Evolutionary conservation across 2,797 vertebrate genomes (phyloP).

Genomic region (Aselliscus stoliczkanus): DNA sequence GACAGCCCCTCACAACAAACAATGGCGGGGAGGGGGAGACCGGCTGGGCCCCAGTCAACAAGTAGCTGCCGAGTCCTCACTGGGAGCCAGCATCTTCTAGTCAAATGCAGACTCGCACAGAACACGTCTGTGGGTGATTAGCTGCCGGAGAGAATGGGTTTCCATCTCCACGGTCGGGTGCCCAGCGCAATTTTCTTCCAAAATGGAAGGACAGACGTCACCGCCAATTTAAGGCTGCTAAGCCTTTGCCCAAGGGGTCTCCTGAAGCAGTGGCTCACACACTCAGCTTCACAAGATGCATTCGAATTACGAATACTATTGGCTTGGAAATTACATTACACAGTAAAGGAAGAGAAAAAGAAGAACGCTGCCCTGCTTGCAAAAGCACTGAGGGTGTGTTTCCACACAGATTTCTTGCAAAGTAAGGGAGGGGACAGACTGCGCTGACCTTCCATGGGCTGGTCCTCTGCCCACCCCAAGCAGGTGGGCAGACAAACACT

Average conservation of each 20-base stretch:
- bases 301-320: rapidly evolving
- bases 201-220: neutral
- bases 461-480: neutral
- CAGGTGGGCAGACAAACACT: neutral
- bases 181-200: neutral
- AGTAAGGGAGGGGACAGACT: neutral
- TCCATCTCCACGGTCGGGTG: neutral
- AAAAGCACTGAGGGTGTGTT: neutral
- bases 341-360: neutral
- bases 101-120: neutral
- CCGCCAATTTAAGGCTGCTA: neutral
- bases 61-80: neutral
- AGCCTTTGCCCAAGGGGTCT: neutral
- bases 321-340: neutral
- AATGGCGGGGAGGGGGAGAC: rapidly evolving
- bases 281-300: neutral
- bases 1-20: neutral
- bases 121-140: rapidly evolving
- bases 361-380: neutral
- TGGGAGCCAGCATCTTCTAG: rapidly evolving
- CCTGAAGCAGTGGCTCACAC: neutral
- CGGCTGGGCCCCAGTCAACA: neutral
- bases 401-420: neutral
- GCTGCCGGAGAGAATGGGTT: neutral
- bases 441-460: neutral